A percentile compares a stretch with the other conserved stretches of the same genome.
phyloP scores from a whole-genome alignment of 2,113 vertebrate species.

The Oryzias curvinotus region DNA sequence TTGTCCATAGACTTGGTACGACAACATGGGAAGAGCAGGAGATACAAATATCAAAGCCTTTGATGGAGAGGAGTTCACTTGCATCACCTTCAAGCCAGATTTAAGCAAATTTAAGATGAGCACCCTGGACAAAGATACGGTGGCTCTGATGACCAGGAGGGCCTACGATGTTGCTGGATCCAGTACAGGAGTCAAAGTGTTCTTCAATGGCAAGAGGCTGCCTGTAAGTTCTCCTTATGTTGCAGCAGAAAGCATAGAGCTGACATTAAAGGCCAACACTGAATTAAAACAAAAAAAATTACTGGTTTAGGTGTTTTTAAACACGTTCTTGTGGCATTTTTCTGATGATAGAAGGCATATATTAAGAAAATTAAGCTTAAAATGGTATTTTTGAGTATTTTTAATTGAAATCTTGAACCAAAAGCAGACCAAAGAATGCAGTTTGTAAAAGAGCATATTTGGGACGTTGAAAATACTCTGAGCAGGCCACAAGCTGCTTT shows the following conservation, averaged over 20 bases:
- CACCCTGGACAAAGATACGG: constrained; percentile 89
- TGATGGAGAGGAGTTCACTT: constrained; percentile 90
- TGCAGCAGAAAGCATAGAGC: neutral
- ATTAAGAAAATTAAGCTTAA: no score
- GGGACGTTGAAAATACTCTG: no score
- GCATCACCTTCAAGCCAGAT: constrained; percentile 94
- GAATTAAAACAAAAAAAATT: no score
- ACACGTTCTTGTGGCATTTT: no score
- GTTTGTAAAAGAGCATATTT: no score
- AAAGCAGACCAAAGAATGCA: neutral
- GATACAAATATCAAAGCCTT: constrained; percentile 85
- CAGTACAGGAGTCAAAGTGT: constrained; percentile 88
- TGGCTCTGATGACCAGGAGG: constrained; percentile 93
- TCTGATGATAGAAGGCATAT: no score
- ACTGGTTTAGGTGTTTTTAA: no score
- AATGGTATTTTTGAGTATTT: neutral
- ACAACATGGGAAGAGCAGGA: constrained; percentile 89
- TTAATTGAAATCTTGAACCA: neutral
- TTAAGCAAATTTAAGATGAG: constrained; percentile 96
- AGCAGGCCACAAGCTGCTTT: no score
- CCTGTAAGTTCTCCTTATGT: constrained; percentile 79
- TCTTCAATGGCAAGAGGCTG: constrained; percentile 89
- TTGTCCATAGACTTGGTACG: constrained; percentile 85
- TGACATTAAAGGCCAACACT: no score
- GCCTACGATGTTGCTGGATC: constrained; percentile 94